These are phyloP conservation scores for Anolis sagrei DNA, from an alignment of 2,113 vertebrate genomes.

Conservation along the genomic window DNA sequence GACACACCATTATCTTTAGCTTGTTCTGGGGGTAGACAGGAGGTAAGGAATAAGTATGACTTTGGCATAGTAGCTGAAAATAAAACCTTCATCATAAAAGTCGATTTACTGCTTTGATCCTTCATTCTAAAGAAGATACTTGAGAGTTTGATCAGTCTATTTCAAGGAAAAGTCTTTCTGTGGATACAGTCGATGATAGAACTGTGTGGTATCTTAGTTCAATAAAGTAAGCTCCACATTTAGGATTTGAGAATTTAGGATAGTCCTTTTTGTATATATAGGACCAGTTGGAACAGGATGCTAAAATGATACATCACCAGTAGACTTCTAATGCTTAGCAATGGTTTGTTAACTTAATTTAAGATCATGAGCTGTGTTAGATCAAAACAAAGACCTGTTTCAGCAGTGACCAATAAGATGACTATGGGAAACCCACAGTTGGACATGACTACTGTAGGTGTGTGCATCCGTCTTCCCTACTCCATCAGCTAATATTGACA, in stretches of 20 bases:
- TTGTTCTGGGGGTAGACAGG: slow-evolving; percentile 97
- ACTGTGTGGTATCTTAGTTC: not conserved
- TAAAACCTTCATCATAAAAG: not conserved
- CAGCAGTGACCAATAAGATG: not conserved
- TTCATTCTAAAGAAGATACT: not conserved
- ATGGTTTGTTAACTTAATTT: not conserved
- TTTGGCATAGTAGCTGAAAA: not conserved
- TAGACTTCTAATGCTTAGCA: not conserved
- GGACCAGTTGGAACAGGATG: not conserved
- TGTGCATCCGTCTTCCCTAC: too few species aligned
- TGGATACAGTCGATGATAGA: not conserved
- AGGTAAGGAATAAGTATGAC: slow-evolving; percentile 77
- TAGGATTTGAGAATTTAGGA: not conserved
- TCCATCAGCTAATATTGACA: not conserved
- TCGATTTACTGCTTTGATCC: accelerated
- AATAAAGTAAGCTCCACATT: not conserved
- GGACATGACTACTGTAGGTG: not conserved
- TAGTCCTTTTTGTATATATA: not conserved
- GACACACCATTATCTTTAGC: slow-evolving; percentile 98
- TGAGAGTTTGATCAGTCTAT: not conserved
- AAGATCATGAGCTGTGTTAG: too few species aligned
- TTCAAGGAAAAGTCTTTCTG: not conserved
- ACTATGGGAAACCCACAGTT: not conserved
- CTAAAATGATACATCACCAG: not conserved
- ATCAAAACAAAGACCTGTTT: not conserved